These are phyloP conservation scores for Halcyon senegalensis DNA, from an alignment of 2,113 vertebrate genomes.

Conservation along the genomic window DNA sequence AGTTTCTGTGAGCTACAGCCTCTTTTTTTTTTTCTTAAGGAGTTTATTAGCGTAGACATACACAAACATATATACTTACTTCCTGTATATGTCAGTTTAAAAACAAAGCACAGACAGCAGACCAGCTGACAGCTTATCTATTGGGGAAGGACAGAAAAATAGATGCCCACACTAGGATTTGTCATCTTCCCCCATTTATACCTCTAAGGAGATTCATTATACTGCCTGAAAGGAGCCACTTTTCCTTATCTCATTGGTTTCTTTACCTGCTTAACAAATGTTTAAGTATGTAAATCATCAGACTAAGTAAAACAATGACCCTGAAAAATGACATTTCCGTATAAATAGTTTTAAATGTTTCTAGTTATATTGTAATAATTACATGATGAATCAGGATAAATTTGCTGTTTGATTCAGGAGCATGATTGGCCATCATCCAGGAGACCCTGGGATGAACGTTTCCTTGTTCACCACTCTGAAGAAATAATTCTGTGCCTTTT, in stretches of 20 bases:
- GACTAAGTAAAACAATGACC: not conserved
- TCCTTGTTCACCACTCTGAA: not conserved
- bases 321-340: not conserved
- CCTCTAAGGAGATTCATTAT: not conserved
- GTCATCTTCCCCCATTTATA: not conserved
- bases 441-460: not conserved
- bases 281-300: not conserved
- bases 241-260: not conserved
- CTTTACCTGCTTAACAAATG: not conserved
- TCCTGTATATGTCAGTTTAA: not conserved
- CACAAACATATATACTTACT: not conserved
- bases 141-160: not conserved
- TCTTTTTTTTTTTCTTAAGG: not conserved
- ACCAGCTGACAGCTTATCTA: not conserved
- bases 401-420: not conserved
- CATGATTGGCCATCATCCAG: not conserved
- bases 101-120: not conserved
- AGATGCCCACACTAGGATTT: not conserved
- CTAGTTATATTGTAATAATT: not conserved
- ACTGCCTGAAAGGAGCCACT: not conserved
- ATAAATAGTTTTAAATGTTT: not conserved
- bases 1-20: not conserved
- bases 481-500: not conserved
- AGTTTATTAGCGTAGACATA: not conserved
- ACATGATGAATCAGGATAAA: not conserved